These are phyloP conservation scores for Harpegnathos saltator DNA, from an alignment of 1,140 invertebrate species.

Conservation along the genomic window DNA sequence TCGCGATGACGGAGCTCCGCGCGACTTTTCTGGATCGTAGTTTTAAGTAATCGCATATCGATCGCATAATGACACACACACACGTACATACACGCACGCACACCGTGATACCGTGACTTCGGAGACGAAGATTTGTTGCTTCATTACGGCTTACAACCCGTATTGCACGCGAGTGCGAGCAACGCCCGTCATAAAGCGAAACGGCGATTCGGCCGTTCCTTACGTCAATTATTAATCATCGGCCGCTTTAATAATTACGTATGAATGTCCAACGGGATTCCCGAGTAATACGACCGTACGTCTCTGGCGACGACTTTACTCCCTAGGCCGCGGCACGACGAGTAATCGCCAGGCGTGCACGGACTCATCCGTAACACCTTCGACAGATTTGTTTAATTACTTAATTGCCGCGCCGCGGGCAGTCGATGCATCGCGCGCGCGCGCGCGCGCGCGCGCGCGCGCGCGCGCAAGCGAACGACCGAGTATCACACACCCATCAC, in stretches of 20 bases:
- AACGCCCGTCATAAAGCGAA: constrained; percentile 61
- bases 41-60: no score
- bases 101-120: no score
- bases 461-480: no score
- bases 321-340: constrained; percentile 9
- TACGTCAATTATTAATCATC: constrained; percentile 40
- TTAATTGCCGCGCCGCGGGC: constrained; percentile 80
- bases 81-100: no score
- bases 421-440: constrained; percentile 61
- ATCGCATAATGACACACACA: no score
- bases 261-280: constrained; percentile 44
- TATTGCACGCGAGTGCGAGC: background rate
- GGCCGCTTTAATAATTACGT: constrained; percentile 25
- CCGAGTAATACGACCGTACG: constrained; percentile 33
- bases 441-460: constrained; percentile 26
- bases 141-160: no score
- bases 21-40: no score
- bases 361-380: constrained; percentile 79
- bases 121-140: no score
- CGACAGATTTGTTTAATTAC: constrained; percentile 84
- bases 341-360: constrained; percentile 70
- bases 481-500: no score
- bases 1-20: no score
- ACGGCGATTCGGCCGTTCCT: background rate
- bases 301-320: constrained; percentile 44